These are phyloP conservation scores for Pipra filicauda DNA, from an alignment of 2,113 vertebrate species.

Conservation along the genomic window DNA sequence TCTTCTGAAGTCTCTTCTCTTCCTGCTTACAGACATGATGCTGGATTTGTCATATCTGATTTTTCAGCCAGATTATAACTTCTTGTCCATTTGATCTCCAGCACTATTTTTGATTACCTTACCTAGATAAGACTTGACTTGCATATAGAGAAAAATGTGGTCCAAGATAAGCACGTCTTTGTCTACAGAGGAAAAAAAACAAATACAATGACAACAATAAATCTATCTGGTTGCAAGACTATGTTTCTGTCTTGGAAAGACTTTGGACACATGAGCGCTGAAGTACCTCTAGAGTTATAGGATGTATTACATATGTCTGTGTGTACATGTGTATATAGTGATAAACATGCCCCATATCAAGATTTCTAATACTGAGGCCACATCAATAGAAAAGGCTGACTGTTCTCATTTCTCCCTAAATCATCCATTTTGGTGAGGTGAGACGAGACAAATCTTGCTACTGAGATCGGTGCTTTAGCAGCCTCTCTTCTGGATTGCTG, in stretches of 20 bases:
- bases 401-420: not conserved
- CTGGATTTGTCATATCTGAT: not conserved
- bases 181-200: not conserved
- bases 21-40: not conserved
- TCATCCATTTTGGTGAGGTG: not conserved
- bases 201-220: not conserved
- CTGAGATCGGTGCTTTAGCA: not conserved
- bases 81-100: not conserved
- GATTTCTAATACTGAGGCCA: not conserved
- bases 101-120: not conserved
- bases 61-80: not conserved
- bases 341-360: not conserved
- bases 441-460: not conserved
- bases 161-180: not conserved
- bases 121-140: not conserved
- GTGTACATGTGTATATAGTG: not conserved
- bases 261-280: not conserved
- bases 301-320: accelerated
- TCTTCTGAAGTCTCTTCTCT: not conserved
- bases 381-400: not conserved
- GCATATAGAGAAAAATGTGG: not conserved
- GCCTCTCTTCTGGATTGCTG: not conserved
- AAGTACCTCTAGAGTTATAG: not conserved
- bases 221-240: not conserved
- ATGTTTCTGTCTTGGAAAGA: not conserved